Conservation (phyloP, 2,888 invertebrate species). For the Drosophila sordidula region DNA sequence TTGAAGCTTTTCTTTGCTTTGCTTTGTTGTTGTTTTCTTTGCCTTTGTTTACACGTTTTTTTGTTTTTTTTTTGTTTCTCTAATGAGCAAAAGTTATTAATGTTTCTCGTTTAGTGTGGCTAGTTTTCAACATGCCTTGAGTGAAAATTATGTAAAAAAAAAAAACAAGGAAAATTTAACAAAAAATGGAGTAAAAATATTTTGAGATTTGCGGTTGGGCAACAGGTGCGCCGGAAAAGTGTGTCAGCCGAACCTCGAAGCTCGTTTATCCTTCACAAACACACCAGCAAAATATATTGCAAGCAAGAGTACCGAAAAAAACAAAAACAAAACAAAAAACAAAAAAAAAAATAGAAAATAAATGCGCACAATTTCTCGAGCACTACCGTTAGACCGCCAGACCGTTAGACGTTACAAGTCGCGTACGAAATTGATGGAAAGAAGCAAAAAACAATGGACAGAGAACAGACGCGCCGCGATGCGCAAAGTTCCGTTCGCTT, state of each 20-base stretch:
- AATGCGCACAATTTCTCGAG: slow-evolving; percentile 40
- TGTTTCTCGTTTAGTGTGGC: slow-evolving; percentile 25
- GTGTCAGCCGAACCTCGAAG: slow-evolving; percentile 25
- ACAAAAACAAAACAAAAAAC: slow-evolving; percentile 10
- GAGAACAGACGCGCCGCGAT: slow-evolving; percentile 40
- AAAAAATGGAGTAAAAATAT: slow-evolving; percentile 12
- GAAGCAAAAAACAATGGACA: slow-evolving; percentile 17
- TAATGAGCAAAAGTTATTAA: slow-evolving; percentile 41
- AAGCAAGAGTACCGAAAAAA: slow-evolving; percentile 4
- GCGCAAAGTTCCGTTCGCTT: slow-evolving; percentile 65
- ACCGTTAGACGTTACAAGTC: slow-evolving; percentile 24
- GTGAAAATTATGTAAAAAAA: slow-evolving; percentile 8
- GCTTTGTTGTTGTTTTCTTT: slow-evolving; percentile 9
- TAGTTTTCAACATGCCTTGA: slow-evolving; percentile 16
- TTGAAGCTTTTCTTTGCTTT: slow-evolving; percentile 16
- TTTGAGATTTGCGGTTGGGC: slow-evolving; percentile 6
- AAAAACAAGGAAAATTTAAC: slow-evolving; percentile 15
- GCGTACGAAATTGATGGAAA: slow-evolving; percentile 24
- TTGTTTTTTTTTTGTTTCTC: slow-evolving; percentile 3
- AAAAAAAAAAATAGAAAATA: slow-evolving; percentile 13
- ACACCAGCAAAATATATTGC: slow-evolving; percentile 8
- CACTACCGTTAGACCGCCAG: slow-evolving; percentile 45
- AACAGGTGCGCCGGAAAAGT: slow-evolving; percentile 42
- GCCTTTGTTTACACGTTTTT: slow-evolving; percentile 19
- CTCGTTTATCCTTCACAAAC: slow-evolving; percentile 27